Evolutionary conservation across 1,140 invertebrate species (phyloP).

Genomic region (Coelopa frigida): DNA sequence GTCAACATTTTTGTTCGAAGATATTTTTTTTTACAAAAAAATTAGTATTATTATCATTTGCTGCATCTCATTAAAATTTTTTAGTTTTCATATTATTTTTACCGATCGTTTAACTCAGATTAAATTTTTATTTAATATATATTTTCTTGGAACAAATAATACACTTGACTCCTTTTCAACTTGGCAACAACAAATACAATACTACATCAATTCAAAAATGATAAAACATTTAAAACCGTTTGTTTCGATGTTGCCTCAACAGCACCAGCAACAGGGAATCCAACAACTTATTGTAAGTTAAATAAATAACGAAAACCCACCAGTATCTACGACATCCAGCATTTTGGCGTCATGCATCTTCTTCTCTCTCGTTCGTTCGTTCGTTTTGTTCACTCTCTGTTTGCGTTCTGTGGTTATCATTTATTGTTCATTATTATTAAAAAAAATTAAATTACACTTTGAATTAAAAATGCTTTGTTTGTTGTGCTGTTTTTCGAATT

Average conservation of each 20-base stretch:
- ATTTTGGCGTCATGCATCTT: background rate
- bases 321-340: too few relatives aligned
- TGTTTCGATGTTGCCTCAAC: slow-evolving; percentile 26
- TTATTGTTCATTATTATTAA: too few relatives aligned
- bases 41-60: background rate
- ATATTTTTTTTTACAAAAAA: background rate
- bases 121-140: slow-evolving; percentile 7
- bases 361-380: too few relatives aligned
- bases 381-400: too few relatives aligned
- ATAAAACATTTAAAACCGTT: slow-evolving; percentile 7
- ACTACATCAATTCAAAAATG: slow-evolving; percentile 2
- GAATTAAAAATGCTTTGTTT: too few relatives aligned
- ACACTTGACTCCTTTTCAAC: background rate
- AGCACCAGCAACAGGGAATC: slow-evolving; percentile 57
- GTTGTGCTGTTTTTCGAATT: too few relatives aligned
- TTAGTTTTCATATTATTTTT: slow-evolving; percentile 7
- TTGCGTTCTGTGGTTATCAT: too few relatives aligned
- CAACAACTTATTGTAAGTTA: slow-evolving; percentile 58
- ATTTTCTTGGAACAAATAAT: background rate
- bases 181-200: slow-evolving; percentile 1
- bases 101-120: slow-evolving; percentile 4
- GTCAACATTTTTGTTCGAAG: background rate
- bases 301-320: too few relatives aligned
- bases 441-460: too few relatives aligned
- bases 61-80: background rate